Percentiles rank a stretch among this genome's conserved stretches.
phyloP scores from a whole-genome alignment of 2,113 vertebrate species.

The Prunella himalayana region DNA sequence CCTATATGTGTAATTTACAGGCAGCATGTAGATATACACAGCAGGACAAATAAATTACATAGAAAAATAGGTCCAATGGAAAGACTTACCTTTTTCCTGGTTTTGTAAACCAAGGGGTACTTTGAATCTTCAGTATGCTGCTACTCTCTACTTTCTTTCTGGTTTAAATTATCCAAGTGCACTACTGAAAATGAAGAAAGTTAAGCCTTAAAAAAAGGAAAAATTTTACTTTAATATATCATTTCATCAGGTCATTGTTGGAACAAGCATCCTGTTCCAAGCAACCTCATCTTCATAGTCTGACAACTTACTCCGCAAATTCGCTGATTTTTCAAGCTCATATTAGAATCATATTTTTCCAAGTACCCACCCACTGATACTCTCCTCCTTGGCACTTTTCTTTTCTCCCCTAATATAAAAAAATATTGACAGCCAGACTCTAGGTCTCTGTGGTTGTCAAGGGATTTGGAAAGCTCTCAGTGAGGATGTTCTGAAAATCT shows the following conservation, averaged over 20 bases:
- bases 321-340: not conserved
- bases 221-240: not conserved
- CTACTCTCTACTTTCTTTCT: not conserved
- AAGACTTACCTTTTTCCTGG: not conserved
- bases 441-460: not conserved
- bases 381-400: not conserved
- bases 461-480: not conserved
- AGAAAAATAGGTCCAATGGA: not conserved
- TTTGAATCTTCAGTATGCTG: not conserved
- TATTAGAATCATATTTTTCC: not conserved
- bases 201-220: not conserved
- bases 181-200: not conserved
- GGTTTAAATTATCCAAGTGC: not conserved
- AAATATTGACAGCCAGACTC: not conserved
- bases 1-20: too few relatives aligned
- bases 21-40: not conserved
- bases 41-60: not conserved
- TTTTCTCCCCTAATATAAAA: not conserved
- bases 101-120: not conserved
- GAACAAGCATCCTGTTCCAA: not conserved
- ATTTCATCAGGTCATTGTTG: not conserved
- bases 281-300: not conserved
- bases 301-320: not conserved
- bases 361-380: not conserved
- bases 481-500: not conserved